phyloP scores from a whole-genome alignment of 2,888 invertebrate genomes.

The Exocentrus adspersus region DNA sequence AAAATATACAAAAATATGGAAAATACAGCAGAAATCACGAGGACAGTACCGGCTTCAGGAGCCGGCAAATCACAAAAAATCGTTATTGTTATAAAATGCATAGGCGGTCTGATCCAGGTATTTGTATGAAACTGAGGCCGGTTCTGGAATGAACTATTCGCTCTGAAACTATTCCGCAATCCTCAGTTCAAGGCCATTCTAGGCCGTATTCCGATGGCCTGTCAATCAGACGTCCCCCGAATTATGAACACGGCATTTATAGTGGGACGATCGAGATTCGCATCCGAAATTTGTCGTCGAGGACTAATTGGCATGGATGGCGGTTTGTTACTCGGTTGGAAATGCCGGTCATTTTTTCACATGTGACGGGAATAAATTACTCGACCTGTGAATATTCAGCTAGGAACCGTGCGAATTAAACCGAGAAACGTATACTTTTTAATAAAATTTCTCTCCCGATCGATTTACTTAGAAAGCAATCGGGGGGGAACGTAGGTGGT shows the following conservation, averaged over 20 bases:
- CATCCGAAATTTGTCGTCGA: constrained; percentile 19
- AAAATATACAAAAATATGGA: too few relatives aligned
- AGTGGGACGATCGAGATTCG: constrained; percentile 18
- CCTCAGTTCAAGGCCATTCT: constrained; percentile 39
- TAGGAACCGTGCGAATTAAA: constrained; percentile 15
- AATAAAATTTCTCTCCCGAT: too few relatives aligned
- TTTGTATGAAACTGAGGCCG: too few relatives aligned
- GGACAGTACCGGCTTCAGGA: too few relatives aligned
- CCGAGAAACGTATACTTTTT: too few relatives aligned
- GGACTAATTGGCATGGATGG: constrained; percentile 16
- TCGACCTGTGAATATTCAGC: constrained; percentile 4
- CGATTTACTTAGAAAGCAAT: neutral
- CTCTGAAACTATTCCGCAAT: neutral
- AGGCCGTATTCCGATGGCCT: constrained; percentile 35
- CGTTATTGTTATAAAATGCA: too few relatives aligned
- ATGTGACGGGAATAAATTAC: constrained; percentile 14
- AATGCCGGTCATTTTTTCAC: constrained; percentile 16
- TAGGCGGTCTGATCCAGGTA: too few relatives aligned
- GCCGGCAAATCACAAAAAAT: too few relatives aligned
- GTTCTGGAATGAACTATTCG: too few relatives aligned
- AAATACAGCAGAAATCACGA: too few relatives aligned
- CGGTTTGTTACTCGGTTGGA: constrained; percentile 1
- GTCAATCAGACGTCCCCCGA: constrained; percentile 27
- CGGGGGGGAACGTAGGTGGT: constrained; percentile 10
- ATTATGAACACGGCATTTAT: constrained; percentile 36